Base-by-base conservation (phyloP, 1,140 invertebrate species). In the Zaprionus kolodkinae region DNA sequence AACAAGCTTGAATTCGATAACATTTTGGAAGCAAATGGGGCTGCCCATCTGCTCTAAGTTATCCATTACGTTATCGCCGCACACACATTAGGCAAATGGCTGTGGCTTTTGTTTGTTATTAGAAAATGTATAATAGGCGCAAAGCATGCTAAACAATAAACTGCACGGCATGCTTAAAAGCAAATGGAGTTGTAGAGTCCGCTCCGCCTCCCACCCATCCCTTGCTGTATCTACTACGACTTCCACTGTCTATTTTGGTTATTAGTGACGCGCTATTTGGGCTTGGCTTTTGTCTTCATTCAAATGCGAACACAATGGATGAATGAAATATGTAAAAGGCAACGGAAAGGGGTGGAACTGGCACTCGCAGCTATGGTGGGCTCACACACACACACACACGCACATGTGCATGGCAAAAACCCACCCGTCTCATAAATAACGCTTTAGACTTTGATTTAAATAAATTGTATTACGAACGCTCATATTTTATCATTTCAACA, bases 371-470 rank as follows among this genome's bases (percentile, higher is more conserved):
- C 15, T 21, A 21, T 21, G 45, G 45, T 50, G 45, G 45, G 60
- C 48, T 35, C 52, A 10, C 38, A 10, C 48, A 38, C 64, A 45
- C 12, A 64, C 27, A 66, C 54, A 55, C 40, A 13, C 40, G 50
- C 62, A 38, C 25, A 61, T 12, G 63, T 21, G 60, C 63, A 61
- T 12, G 54, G 54, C 50, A 50, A 36, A 36, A 21, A 25, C 38
- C 36, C 38, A 56, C 59, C 33, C 60, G 27, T 25, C 81, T 84
- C 85, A 83, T 88, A 88, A 89, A 88, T 88, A 88, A 88, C 85
- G 85, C 85, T 88, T 89, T 88, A 88, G 81, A 89, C 85, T 88
- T 85, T 88, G 85, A 88, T 88, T 88, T 88, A 88, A 88, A 88
- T 88, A 89, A 88, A 88, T 88, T 89, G 85, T 88, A 88, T 89